Evolutionary conservation across 2,113 vertebrate genomes (phyloP), one percentile per base, ranked within the genome.

Genomic region (Sula dactylatra): DNA sequence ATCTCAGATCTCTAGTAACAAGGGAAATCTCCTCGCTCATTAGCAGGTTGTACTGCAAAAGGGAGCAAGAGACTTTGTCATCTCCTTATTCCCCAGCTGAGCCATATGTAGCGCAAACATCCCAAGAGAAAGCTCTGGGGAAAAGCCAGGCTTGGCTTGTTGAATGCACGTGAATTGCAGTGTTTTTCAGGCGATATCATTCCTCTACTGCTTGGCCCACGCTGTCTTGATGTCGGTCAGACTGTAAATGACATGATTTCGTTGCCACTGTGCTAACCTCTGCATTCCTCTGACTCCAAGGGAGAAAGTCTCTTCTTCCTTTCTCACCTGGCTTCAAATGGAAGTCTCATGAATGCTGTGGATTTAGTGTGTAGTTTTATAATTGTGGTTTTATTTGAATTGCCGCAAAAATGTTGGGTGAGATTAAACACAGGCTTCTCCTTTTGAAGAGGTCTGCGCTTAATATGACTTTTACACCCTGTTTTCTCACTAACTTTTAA

Each of bases 331-430:
- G 74, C 92, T 96, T 96, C 93, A 96, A 96, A 95, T 42, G 52
- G 62, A 77, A 80, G 58, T 40, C 82, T 85, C 70, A 94, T 24
- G 58, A 91, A 91, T 3, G 7, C 32, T 82, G 67, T n/a, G 45
- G 77, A 94, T 96, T 87, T 73, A 77, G 54, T 8, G n/a, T 0
- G 2, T 38, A 86, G 82, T 91, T 97, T 91, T 93, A 38, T 90
- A 93, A 86, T 70, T 95, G 96, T 96, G 96, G 93, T 94, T 97
- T 96, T 90, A 95, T 95, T 95, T 96, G 78, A 96, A 95, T 90
- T 94, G 54, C 94, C 49, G 0, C 93, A 96, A 95, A 96, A 96
- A 88, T 50, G 71, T 58, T 95, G 92, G 74, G 93, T 96, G 94
- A 90, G 78, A 96, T 93, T 91, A 96, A 97, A 96, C 1, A 2